Evolutionary conservation across 2,797 vertebrate genomes (phyloP).

Genomic region (Alectoris magna): DNA sequence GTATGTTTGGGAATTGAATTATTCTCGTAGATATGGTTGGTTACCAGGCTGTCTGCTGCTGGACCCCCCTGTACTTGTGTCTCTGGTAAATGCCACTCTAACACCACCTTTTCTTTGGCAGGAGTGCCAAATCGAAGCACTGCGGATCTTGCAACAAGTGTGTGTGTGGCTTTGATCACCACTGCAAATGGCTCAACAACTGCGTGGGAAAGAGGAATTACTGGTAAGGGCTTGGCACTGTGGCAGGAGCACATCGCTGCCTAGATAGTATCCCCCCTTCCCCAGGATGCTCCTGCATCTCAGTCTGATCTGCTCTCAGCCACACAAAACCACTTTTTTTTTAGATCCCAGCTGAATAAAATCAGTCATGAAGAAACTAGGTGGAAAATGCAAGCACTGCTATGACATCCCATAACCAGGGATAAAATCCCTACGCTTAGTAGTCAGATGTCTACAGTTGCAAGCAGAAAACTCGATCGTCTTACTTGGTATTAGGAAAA

Average conservation of each 20-base stretch:
- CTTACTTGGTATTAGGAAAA: neutral
- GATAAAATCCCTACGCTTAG: neutral
- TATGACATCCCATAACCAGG: neutral
- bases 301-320: neutral
- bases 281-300: neutral
- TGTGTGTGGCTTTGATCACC: conserved; percentile 95
- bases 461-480: neutral
- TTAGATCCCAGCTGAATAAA: neutral
- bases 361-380: neutral
- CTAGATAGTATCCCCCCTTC: neutral
- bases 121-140: conserved; percentile 94
- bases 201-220: conserved; percentile 98
- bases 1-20: neutral
- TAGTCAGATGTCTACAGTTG: neutral
- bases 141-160: conserved; percentile 98
- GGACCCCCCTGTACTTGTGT: neutral
- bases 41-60: neutral
- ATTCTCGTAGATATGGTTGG: neutral
- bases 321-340: neutral
- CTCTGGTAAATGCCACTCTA: neutral
- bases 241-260: neutral
- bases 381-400: neutral
- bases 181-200: conserved; percentile 99
- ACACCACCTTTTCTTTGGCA: conserved; percentile 65
- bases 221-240: conserved; percentile 81